Evolutionary conservation across 2,888 invertebrate genomes (phyloP), one percentile per base, ranked within the genome.

Genomic region (Leptura quadrifasciata): DNA sequence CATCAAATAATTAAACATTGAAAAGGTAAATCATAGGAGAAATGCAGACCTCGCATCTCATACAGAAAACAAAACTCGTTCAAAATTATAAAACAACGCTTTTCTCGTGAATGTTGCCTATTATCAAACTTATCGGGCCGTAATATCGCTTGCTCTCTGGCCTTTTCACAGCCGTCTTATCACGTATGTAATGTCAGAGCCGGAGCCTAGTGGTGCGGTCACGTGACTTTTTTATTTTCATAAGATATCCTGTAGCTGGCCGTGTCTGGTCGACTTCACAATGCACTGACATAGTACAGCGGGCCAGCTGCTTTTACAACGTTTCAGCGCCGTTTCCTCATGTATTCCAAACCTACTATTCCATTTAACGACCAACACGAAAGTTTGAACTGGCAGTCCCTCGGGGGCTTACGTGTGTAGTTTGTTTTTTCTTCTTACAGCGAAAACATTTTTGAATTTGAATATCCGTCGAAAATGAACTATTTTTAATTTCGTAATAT

Each of bases 161-260:
- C 74, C 68, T 76, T 76, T 76, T 76, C 72, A 76, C 68, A 65
- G 74, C 60, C 54, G 60, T 71, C 74, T 76, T 76, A 76, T 76
- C 76, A 74, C 52, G 65, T 60, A 61, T 63, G 69, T 65, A 76
- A 57, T 54, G 17, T 47, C 54, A 64, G 58, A 31, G 54, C 54
- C 68, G 72, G 78, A 76, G 78, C 75, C 76, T 76, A 77, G 74
- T 78, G 77, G 80, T 79, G 72, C 78, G 73, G 81, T 85, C 84
- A 85, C 84, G 84, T 85, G 84, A 85, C 79, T 21, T 82, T 85
- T 84, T 85, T 86, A 85, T 83, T 83, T 83, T 83, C 83, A 81
- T 83, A 84, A 86, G 86, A 86, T 85, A 86, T 85, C 86, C 86
- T 85, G 85, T 85, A 86, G 85, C 85, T 84, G 85, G 83, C 85